Evolutionary conservation across 2,797 vertebrate genomes (phyloP), one percentile per base, ranked within the genome.

Genomic region (Botia almorhae): DNA sequence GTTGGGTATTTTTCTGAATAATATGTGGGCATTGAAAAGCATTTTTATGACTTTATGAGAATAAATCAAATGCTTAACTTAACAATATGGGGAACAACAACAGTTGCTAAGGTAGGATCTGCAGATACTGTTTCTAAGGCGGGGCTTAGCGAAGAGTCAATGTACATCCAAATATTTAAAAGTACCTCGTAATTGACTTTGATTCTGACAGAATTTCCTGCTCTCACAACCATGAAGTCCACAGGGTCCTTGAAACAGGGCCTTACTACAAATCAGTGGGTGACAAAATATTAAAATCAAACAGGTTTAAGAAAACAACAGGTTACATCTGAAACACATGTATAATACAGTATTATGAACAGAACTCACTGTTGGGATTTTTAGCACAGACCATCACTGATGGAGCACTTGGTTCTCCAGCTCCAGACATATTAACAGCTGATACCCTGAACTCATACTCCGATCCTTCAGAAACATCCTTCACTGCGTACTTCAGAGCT

Each of bases 401-500:
- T 0, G 95, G 93, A 0, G 88, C 88, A 29, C 96, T 96, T 16
- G 88, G 90, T 26, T 96, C 94, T 79, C 96, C 96, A 0, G 85
- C 26, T 21, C 96, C 97, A 0, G 94, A 93, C 72, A 91, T 88
- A 67, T 95, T 95, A 87, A 98, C 91, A 1, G 95, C 95, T 3
- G 91, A 91, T 89, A 97, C 94, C 3, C 95, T 94, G 84, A 97
- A 98, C 83, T 97, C 94, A 0, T 97, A 97, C 78, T 95, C 94
- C 61, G 93, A 82, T 48, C 95, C 96, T 19, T 94, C 94, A 55
- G 90, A 91, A 63, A 97, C 26, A 14, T 90, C 89, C 5, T 82
- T 91, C 36, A 95, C 92, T 0, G 88, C 90, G 71, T 91, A 94
- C 82, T 89, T 90, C 88, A 88, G 70, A 6, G 51, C 92, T 93